Evolutionary conservation across 2,888 invertebrate species (phyloP), one percentile per base, ranked within the genome.

Genomic region (Troides oblongomaculatus): DNA sequence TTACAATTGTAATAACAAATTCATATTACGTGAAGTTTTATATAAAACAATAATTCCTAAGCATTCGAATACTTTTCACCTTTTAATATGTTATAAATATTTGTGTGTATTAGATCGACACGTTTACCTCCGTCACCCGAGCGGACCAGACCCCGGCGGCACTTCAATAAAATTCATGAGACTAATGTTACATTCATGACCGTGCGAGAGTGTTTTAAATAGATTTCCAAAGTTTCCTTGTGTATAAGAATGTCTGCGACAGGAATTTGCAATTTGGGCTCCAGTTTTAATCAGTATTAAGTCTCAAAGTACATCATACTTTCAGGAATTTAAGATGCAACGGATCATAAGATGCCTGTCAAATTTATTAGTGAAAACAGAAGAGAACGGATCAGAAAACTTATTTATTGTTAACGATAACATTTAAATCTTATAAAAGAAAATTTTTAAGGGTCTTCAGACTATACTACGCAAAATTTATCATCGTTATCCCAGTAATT

Each of bases 161-260:
- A 58, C 25, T 58, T 36, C 60, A 60, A 60, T 60, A 60, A 60
- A 30, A 60, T 60, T 60, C 60, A 60, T 60, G 60, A 60, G 60
- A 36, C 60, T 60, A 60, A 60, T 60, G 60, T 60, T 60, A 60
- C 60, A 60, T 60, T 60, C 60, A 60, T 60, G 60, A 36, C 60
- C 17, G 18, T 60, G 3, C 59, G 59, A 57, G 18, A 57, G 23
- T 57, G n/a, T 57, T 23, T 57, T 57, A 57, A n/a, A 57, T 21
- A 21, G 57, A 21, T 57, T 57, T 57, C 10, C 14, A 57, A 57
- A 57, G 50, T 50, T 50, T 50, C 14, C 17, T 18, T 50, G 14
- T 14, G 14, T 50, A 50, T 50, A 64, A 30, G 50, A 36, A 50
- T 50, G 50, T 50, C 18, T 50, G 50, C 18, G 18, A 50, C 14